phyloP scores from a whole-genome alignment of 2,888 invertebrate genomes.

The Axea sp. region DNA sequence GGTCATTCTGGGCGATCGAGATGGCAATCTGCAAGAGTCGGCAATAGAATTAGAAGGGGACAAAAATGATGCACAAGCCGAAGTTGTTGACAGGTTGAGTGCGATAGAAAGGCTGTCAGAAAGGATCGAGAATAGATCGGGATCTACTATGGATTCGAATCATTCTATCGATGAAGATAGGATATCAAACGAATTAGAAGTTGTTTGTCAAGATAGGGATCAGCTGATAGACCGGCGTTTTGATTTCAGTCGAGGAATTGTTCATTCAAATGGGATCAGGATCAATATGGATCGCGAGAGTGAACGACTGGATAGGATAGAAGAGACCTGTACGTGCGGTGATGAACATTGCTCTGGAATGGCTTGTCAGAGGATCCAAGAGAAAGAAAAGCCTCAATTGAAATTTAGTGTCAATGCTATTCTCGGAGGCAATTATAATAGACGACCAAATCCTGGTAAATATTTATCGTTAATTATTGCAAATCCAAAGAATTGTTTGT shows the following conservation, averaged over 20 bases:
- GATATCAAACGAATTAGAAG: constrained; percentile 68
- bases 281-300: constrained; percentile 70
- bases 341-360: constrained; percentile 76
- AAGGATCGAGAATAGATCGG: constrained; percentile 74
- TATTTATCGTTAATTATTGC: constrained; percentile 8
- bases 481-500: not conserved
- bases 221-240: constrained; percentile 68
- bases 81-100: constrained; percentile 70
- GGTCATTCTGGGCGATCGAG: constrained; percentile 50
- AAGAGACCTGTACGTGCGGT: constrained; percentile 76
- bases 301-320: constrained; percentile 74
- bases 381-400: constrained; percentile 86
- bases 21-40: constrained; percentile 58
- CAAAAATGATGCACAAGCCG: constrained; percentile 64
- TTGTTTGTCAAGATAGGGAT: constrained; percentile 60
- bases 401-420: constrained; percentile 97
- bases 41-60: constrained; percentile 66
- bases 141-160: constrained; percentile 70
- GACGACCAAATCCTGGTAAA: constrained; percentile 77
- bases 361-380: constrained; percentile 74
- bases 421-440: constrained; percentile 84
- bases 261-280: constrained; percentile 67
- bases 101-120: constrained; percentile 74
- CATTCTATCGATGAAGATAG: constrained; percentile 74
- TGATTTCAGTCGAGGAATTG: constrained; percentile 70